These are phyloP conservation scores for Chrysopa pallens DNA, from an alignment of 1,140 invertebrate genomes.

Conservation along the genomic window DNA sequence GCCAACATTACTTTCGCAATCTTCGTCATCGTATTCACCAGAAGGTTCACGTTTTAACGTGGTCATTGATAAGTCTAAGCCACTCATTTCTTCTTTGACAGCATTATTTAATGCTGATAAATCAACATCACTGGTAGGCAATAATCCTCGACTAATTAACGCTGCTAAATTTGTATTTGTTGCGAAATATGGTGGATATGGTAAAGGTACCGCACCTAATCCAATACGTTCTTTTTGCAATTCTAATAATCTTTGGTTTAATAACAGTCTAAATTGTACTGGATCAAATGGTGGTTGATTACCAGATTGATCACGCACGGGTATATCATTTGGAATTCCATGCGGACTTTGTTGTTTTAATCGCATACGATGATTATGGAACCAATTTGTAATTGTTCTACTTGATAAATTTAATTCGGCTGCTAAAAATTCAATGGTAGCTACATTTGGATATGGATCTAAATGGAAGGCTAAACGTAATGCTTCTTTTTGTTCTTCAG, in stretches of 20 bases:
- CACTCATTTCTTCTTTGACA: conserved; percentile 56
- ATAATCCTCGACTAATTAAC: conserved; percentile 40
- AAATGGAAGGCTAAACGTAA: conserved; percentile 80
- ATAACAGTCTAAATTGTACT: conserved; percentile 69
- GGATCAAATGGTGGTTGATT: conserved; percentile 60
- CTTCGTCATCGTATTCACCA: conserved; percentile 48
- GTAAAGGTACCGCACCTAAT: conserved; percentile 47
- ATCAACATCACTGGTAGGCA: conserved; percentile 31
- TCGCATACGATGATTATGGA: conserved; percentile 97
- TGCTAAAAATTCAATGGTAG: conserved; percentile 88
- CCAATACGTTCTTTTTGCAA: conserved; percentile 67
- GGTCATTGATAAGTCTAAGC: conserved; percentile 63
- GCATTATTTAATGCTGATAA: conserved; percentile 33
- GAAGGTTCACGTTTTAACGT: conserved; percentile 55
- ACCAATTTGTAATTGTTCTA: conserved; percentile 97
- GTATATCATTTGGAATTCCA: conserved; percentile 44
- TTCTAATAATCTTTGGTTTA: conserved; percentile 74
- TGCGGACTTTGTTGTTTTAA: conserved; percentile 76
- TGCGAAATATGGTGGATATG: conserved; percentile 56
- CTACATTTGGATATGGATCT: conserved; percentile 91
- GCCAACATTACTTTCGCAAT: conserved; percentile 54
- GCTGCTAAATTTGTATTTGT: conserved; percentile 53
- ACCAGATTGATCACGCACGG: conserved; percentile 43
- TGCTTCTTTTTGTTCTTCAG: conserved; percentile 96
- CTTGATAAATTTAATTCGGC: conserved; percentile 80